These are phyloP conservation scores for Ennomos quercinarius DNA, from an alignment of 2,888 invertebrate species.

Conservation along the genomic window DNA sequence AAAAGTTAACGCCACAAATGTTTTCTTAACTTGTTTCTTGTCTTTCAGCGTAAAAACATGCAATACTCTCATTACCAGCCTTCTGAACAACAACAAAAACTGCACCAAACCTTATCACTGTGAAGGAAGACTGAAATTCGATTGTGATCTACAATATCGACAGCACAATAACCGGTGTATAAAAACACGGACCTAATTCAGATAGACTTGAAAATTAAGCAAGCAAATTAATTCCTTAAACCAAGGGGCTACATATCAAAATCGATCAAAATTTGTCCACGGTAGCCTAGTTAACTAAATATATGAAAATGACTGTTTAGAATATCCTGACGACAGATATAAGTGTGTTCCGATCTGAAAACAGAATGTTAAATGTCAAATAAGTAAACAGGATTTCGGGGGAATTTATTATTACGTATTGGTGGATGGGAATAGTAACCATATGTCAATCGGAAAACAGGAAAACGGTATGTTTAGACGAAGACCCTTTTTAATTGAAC, in stretches of 20 bases:
- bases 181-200: conserved; percentile 22
- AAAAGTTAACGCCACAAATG: conserved; percentile 59
- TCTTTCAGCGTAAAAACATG: conserved; percentile 71
- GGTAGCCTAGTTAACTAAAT: conserved; percentile 74
- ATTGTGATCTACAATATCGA: conserved; percentile 9
- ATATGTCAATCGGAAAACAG: conserved; percentile 10
- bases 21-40: conserved; percentile 69
- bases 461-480: background rate
- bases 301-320: conserved; percentile 73
- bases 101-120: conserved; percentile 10
- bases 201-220: conserved; percentile 2
- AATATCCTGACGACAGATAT: conserved; percentile 70
- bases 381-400: conserved; percentile 41
- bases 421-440: conserved; percentile 1
- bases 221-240: conserved; percentile 39
- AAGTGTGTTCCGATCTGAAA: conserved; percentile 42
- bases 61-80: conserved; percentile 44
- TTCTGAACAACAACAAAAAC: conserved; percentile 1
- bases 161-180: conserved; percentile 14
- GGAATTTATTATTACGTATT: conserved; percentile 31
- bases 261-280: conserved; percentile 52
- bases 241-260: conserved; percentile 41
- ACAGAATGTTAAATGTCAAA: conserved; percentile 42
- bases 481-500: background rate
- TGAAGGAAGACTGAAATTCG: conserved; percentile 15